Evolutionary conservation across 2,888 invertebrate genomes (phyloP).

Genomic region (Subacronicta megacephala): DNA sequence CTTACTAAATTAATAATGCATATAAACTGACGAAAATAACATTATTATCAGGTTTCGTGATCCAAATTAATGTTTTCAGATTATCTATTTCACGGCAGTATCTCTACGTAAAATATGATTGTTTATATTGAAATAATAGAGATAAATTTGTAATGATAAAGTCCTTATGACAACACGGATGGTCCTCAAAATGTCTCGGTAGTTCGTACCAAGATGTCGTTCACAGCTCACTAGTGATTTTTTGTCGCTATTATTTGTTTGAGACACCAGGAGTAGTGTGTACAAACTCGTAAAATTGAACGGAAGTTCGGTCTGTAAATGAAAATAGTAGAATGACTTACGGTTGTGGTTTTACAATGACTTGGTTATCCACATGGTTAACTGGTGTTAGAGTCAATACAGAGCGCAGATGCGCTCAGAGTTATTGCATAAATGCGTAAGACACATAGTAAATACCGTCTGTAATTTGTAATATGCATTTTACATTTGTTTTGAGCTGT

Average conservation of each 20-base stretch:
- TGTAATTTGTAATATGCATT: no score
- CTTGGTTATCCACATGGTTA: constrained; percentile 38
- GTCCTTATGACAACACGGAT: constrained; percentile 17
- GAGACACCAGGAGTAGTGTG: constrained; percentile 63
- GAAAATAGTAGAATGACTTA: constrained; percentile 60
- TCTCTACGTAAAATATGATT: constrained; percentile 17
- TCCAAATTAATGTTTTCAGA: constrained; percentile 10
- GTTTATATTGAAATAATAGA: constrained; percentile 26
- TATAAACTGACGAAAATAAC: constrained; percentile 24
- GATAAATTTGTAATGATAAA: constrained; percentile 24
- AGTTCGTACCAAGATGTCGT: constrained; percentile 31
- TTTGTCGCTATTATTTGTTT: constrained; percentile 64
- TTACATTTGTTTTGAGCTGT: background rate
- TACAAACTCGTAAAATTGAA: constrained; percentile 64
- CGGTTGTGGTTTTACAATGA: constrained; percentile 52
- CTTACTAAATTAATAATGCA: no score
- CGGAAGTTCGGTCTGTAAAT: constrained; percentile 59
- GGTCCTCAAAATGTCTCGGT: constrained; percentile 54
- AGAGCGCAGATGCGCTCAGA: constrained; percentile 22
- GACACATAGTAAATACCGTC: constrained; percentile 18
- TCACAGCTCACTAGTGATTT: constrained; percentile 43
- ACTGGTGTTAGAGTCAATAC: constrained; percentile 36
- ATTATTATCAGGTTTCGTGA: constrained; percentile 12
- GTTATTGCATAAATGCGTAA: constrained; percentile 26
- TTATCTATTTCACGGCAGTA: constrained; percentile 25